Percentiles rank a stretch among this genome's conserved stretches.
These are phyloP conservation scores for Pachyramphus minor DNA, from an alignment of 2,113 vertebrate species.

Conservation along the genomic window DNA sequence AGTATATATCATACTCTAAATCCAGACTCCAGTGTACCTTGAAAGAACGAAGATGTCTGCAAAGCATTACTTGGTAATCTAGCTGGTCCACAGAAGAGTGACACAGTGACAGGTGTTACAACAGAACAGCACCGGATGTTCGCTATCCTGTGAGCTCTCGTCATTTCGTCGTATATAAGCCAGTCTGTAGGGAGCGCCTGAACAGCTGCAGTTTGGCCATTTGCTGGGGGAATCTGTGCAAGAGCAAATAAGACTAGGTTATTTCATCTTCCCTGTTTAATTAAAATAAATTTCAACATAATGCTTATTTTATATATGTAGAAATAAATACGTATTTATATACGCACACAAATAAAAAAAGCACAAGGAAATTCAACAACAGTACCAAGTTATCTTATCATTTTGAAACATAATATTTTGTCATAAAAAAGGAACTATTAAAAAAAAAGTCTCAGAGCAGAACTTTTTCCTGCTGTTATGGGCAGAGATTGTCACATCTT, in stretches of 20 bases:
- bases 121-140: slow-evolving; percentile 88
- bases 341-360: not conserved
- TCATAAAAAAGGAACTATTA: not conserved
- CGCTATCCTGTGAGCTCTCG: slow-evolving; percentile 82
- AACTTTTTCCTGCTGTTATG: not conserved
- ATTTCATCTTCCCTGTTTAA: not conserved
- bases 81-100: slow-evolving; percentile 86
- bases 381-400: not conserved
- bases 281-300: not conserved
- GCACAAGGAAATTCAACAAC: not conserved
- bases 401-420: not conserved
- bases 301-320: not conserved
- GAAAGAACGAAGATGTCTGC: slow-evolving; percentile 71
- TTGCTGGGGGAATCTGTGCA: slow-evolving; percentile 78
- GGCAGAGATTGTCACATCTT: not conserved
- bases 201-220: slow-evolving; percentile 77
- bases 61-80: slow-evolving; percentile 79
- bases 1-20: not conserved
- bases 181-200: slow-evolving; percentile 87
- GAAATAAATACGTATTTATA: not conserved
- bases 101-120: slow-evolving; percentile 83
- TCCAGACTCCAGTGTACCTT: slow-evolving; percentile 52
- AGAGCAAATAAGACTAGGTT: not conserved
- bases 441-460: not conserved
- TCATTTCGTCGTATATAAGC: slow-evolving; percentile 96